phyloP scores from a whole-genome alignment of 2,113 vertebrate genomes.

The Hystrix cristata region DNA sequence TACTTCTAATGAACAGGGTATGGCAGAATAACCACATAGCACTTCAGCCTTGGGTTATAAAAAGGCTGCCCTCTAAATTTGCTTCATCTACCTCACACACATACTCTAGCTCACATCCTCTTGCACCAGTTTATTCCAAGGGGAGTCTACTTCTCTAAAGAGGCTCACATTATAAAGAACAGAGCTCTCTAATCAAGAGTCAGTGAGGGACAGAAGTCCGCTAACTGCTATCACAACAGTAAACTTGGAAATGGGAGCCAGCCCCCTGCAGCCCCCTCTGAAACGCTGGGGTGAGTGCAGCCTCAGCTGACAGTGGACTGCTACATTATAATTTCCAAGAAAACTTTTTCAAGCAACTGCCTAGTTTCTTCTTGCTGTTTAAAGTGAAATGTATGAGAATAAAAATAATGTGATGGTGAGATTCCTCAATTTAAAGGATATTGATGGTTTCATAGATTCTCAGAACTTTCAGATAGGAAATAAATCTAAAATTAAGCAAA shows the following conservation, averaged over 20 bases:
- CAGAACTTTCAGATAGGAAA: neutral
- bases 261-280: neutral
- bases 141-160: neutral
- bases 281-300: neutral
- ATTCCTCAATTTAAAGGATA: neutral
- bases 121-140: neutral
- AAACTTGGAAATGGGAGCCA: neutral
- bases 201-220: neutral
- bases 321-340: neutral
- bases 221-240: too few species aligned
- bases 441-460: constrained; percentile 1
- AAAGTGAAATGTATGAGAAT: neutral
- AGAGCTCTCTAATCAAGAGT: neutral
- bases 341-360: neutral
- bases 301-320: neutral
- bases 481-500: constrained; percentile 23
- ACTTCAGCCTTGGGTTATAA: neutral
- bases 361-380: neutral
- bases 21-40: too few species aligned
- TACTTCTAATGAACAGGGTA: neutral
- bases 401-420: neutral
- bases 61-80: neutral
- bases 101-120: neutral
- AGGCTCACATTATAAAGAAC: neutral
- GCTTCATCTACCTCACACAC: neutral